Conservation (phyloP, 2,797 vertebrate species). For the Paedocypris micromegethes region DNA sequence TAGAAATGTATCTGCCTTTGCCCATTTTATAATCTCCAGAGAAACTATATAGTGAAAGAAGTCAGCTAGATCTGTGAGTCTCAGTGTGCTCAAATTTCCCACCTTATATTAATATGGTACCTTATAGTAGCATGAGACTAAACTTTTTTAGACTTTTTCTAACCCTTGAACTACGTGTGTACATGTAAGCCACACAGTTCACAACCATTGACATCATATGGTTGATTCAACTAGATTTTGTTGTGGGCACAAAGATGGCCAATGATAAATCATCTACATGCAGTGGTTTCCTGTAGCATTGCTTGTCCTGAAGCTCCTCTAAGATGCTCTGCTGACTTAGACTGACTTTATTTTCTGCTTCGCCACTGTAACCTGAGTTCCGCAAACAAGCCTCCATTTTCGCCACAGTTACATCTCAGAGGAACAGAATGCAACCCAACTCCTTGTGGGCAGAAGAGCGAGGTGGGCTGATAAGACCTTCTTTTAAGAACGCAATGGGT, state of each 20-base stretch:
- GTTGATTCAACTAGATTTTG: too few relatives aligned
- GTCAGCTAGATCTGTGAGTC: constrained; percentile 1
- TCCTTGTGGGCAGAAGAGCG: not conserved
- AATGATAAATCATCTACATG: not conserved
- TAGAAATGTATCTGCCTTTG: constrained; percentile 11
- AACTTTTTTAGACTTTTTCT: too few relatives aligned
- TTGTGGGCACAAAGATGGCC: too few relatives aligned
- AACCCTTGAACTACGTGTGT: too few relatives aligned
- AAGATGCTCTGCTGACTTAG: constrained; percentile 41
- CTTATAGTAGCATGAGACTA: too few relatives aligned
- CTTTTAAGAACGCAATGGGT: constrained; percentile 9
- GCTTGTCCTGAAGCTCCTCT: constrained; percentile 11
- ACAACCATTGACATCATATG: too few relatives aligned
- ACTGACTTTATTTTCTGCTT: constrained; percentile 49
- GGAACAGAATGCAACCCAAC: constrained; percentile 43
- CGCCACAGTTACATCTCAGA: constrained; percentile 50
- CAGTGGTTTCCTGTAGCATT: not conserved
- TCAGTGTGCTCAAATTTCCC: not conserved
- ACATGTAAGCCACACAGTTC: too few relatives aligned
- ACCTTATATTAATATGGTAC: too few relatives aligned
- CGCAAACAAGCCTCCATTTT: constrained; percentile 45
- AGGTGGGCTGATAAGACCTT: constrained; percentile 5
- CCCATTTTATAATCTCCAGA: constrained; percentile 10
- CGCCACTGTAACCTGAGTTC: constrained; percentile 45
- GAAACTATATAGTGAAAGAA: constrained; percentile 10